Evolutionary conservation across 1,140 invertebrate species (phyloP).

Genomic region (Ptiloglossa arizonensis): DNA sequence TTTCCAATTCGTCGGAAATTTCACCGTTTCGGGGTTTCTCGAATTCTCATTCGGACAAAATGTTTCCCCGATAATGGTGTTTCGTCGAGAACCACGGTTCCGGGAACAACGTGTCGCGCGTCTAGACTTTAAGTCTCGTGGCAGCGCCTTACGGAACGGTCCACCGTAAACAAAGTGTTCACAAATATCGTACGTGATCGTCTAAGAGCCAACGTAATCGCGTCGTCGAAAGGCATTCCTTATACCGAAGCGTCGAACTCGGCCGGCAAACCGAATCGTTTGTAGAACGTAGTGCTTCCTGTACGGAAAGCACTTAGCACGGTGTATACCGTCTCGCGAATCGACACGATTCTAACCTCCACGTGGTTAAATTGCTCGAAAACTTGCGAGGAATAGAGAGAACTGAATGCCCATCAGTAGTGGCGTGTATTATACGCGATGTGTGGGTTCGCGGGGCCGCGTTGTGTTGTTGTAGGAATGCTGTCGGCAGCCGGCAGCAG

Average conservation of each 20-base stretch:
- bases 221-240: not conserved
- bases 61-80: too few relatives aligned
- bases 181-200: not conserved
- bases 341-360: not conserved
- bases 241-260: not conserved
- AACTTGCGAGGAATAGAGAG: conserved; percentile 6
- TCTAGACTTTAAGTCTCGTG: too few relatives aligned
- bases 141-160: not conserved
- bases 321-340: not conserved
- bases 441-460: conserved; percentile 65
- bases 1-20: too few relatives aligned
- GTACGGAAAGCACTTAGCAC: not conserved
- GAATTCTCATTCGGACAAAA: too few relatives aligned
- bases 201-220: not conserved
- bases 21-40: too few relatives aligned
- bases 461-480: conserved; percentile 74
- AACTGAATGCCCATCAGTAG: conserved; percentile 23
- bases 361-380: not conserved
- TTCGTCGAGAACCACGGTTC: not conserved
- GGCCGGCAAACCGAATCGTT: not conserved
- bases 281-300: not conserved
- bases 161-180: not conserved
- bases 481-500: conserved; percentile 74
- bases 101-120: not conserved
- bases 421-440: conserved; percentile 61